Base-by-base conservation (phyloP, 2,797 vertebrate genomes). In the Betta splendens region DNA sequence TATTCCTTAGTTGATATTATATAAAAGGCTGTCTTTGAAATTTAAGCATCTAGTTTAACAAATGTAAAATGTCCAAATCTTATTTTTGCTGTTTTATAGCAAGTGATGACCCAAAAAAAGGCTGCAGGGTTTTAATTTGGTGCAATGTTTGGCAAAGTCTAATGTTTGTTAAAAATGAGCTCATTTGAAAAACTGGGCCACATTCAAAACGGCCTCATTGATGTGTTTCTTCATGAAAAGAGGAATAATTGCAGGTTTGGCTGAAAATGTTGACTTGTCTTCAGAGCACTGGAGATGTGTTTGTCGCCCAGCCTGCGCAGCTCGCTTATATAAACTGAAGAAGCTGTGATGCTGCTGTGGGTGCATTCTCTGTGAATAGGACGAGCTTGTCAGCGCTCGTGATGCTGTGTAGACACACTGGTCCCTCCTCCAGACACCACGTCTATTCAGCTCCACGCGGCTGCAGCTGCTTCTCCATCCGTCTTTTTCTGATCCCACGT, bases 281-380 rank as follows among this genome's bases (percentile, higher is more conserved):
- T 32, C 21, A 47, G 4, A 4, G 21, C 0, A 3, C n/a, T 43
- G 6, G 11, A 55, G 18, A 60, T 36, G 25, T 40, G 13, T 31
- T 6, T 29, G 59, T 32, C 43, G n/a, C n/a, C n/a, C n/a, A n/a
- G n/a, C 26, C 29, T 35, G 5, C 4, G n/a, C 45, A 10, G 2
- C 16, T 9, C 47, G 48, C 63, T 59, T 63, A 44, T 25, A 32
- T 59, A 68, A 69, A 68, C 25, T 22, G 57, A 37, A 70, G 68
- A 63, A n/a, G 53, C 66, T 50, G 40, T 50, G 61, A 62, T 57
- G 53, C 56, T 32, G 36, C 29, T 40, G 70, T 58, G 52, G 53
- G 51, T 76, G 50, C 56, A 1, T 53, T 59, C 51, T 72, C 26
- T 84, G 59, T 69, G 64, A 73, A 62, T 17, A 50, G 33, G 35